Evolutionary conservation across 2,888 invertebrate species (phyloP), one percentile per base, ranked within the genome.

Genomic region (Pasiphila rectangulata): DNA sequence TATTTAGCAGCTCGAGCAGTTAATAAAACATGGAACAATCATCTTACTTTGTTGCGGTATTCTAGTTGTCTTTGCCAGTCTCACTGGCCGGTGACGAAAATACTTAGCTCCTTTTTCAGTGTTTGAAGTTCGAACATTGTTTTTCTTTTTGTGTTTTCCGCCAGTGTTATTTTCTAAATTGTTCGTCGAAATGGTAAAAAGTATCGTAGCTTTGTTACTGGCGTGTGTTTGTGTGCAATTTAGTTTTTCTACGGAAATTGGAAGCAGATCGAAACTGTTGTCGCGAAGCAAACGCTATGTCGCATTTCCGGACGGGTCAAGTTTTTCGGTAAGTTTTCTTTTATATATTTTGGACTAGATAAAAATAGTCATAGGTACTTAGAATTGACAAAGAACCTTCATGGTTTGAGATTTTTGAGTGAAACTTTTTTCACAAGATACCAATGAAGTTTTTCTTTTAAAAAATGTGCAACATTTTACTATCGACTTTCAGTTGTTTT

Each of bases 221-320:
- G 54, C 62, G 7, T 56, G 53, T 61, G 13, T 15, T 40, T 54
- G 43, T 51, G 13, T 67, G 6, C 46, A 64, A 37, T 58, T 69
- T n/a, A 49, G 58, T 64, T 46, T 42, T 3, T 45, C 57, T 4
- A 40, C 39, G 0, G 59, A 61, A 25, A 20, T 46, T 30, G 54
- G 39, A 17, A 32, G 16, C 0, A 38, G 55, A 25, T 59, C 79
- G 9, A 85, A 73, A 55, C n/a, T 85, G 46, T 75, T 92, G 59
- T 90, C 91, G 0, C 83, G 93, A 41, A 83, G 80, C 51, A 91
- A 90, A 63, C 87, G 93, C 59, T 93, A 92, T 66, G 90, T 93
- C 2, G 92, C 92, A 2, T 93, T 93, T 75, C 93, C 93, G 4
- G 93, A 93, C 67, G 93, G 93, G n/a, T 92, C 93, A 6, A 92